These are phyloP conservation scores for Rhinatrema bivittatum DNA, from an alignment of 2,797 vertebrate species.

Conservation along the genomic window DNA sequence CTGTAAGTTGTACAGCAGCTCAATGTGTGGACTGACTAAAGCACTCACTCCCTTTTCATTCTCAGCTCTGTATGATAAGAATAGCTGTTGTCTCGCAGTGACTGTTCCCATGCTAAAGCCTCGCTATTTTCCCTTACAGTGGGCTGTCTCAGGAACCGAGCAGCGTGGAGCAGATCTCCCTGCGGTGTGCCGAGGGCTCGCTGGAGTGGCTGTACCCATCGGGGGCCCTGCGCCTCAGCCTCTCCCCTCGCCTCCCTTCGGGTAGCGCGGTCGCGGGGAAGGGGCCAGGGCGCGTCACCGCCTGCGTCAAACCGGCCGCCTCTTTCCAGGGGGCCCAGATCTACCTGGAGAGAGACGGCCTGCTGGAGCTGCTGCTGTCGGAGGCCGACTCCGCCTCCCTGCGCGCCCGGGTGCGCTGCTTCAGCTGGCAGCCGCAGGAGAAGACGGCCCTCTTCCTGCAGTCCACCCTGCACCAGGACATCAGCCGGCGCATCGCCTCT, in stretches of 20 bases:
- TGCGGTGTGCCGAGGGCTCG: conserved; percentile 77
- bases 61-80: no score
- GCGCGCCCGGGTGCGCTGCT: conserved; percentile 64
- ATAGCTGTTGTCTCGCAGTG: no score
- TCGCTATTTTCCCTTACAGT: conserved; percentile 34
- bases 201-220: conserved; percentile 84
- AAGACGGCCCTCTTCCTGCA: conserved; percentile 81
- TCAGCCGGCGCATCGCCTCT: conserved; percentile 81
- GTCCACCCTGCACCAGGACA: conserved; percentile 81
- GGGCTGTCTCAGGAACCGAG: conserved; percentile 79
- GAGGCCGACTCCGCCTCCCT: conserved; percentile 49
- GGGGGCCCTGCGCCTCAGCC: conserved; percentile 76
- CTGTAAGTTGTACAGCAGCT: no score
- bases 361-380: conserved; percentile 74
- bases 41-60: no score
- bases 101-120: no score
- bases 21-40: no score
- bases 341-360: conserved; percentile 74
- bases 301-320: conserved; percentile 71
- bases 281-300: conserved; percentile 51
- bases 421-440: conserved; percentile 70
- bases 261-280: conserved; percentile 30
- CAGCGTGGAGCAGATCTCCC: conserved; percentile 82
- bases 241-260: conserved; percentile 64
- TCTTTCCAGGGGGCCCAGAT: conserved; percentile 82